phyloP scores from a whole-genome alignment of 2,888 invertebrate species.

The Synanthedon formicaeformis region DNA sequence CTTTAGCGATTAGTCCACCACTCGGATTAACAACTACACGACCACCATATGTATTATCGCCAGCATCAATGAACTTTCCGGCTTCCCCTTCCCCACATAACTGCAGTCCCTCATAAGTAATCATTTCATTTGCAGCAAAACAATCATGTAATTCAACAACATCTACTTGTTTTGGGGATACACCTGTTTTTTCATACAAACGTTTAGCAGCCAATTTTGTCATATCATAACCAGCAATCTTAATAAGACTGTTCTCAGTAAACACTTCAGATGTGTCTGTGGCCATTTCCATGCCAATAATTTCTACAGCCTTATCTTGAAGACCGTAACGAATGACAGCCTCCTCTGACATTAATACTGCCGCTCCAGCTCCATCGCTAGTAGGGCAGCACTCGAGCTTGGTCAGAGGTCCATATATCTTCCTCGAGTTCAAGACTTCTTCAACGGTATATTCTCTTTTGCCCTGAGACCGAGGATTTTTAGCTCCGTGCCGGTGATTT shows the following conservation, averaged over 20 bases:
- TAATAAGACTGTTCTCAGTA: constrained; percentile 78
- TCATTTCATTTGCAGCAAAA: constrained; percentile 96
- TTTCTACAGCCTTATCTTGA: constrained; percentile 89
- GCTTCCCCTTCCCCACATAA: constrained; percentile 91
- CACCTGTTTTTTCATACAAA: constrained; percentile 79
- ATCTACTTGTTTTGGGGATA: constrained; percentile 85
- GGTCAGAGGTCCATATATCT: constrained; percentile 91
- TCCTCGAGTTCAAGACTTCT: constrained; percentile 89
- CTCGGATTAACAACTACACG: constrained; percentile 98
- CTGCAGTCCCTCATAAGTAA: constrained; percentile 97
- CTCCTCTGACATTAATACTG: constrained; percentile 89
- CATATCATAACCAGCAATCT: constrained; percentile 94
- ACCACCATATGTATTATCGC: constrained; percentile 97
- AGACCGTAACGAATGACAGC: constrained; percentile 88
- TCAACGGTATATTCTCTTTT: constrained; percentile 91
- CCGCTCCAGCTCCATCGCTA: constrained; percentile 97
- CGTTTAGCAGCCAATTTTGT: constrained; percentile 83
- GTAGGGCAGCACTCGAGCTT: constrained; percentile 98
- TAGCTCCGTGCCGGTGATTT: constrained; percentile 96
- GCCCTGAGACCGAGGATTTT: constrained; percentile 98
- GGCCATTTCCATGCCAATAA: constrained; percentile 96
- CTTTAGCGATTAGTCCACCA: constrained; percentile 98
- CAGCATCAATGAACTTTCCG: constrained; percentile 90
- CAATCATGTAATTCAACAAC: constrained; percentile 98
- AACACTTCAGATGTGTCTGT: constrained; percentile 92